Base-by-base conservation (phyloP, 2,113 vertebrate genomes). In the Corythoichthys intestinalis region DNA sequence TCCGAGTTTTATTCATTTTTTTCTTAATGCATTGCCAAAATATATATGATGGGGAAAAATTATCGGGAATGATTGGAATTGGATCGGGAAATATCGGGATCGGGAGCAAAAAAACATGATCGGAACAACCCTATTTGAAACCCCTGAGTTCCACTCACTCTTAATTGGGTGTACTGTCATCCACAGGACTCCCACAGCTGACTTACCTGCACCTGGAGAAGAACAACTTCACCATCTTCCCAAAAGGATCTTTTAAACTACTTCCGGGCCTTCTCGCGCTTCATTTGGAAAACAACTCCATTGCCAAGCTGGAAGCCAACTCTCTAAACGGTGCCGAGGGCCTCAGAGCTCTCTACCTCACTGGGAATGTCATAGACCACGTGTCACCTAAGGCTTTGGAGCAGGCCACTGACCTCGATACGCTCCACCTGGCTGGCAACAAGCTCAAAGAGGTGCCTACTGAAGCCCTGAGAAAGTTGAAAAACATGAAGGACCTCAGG, bases 121-220 rank as follows among this genome's bases (percentile, higher is more conserved):
- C 20, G 20, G 20, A 28, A 28, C 20, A 28, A 28, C 20, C 20
- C 20, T 10, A 11, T 10, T 47, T 10, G 46, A 7, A 7, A 47
- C 2, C 46, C 46, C 46, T 13, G 11, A 52, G 15, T 52, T n/a
- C 17, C 50, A 14, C 3, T 52, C n/a, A 11, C 28, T 34, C 56
- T 70, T 20, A 20, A 65, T 35, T 65, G 46, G 28, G 28, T 37
- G 20, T 28, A 10, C 20, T 34, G 2, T 37, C 17, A 68, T 61
- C n/a, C 35, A 44, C 66, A 71, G 96, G 95, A 1, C 88, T 89
- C 2, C 90, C 93, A 0, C 88, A 66, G 48, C 89, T 98, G 5
- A 93, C 93, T 13, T 99, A 98, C 86, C 93, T 98, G 0, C 90
- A 97, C 80, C 85, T 99, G 83, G 96, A 96, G 78, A 93, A 74